Percentiles rank a stretch among this genome's conserved stretches.
Conservation (phyloP, 2,113 vertebrate species). For the Capra hircus region DNA sequence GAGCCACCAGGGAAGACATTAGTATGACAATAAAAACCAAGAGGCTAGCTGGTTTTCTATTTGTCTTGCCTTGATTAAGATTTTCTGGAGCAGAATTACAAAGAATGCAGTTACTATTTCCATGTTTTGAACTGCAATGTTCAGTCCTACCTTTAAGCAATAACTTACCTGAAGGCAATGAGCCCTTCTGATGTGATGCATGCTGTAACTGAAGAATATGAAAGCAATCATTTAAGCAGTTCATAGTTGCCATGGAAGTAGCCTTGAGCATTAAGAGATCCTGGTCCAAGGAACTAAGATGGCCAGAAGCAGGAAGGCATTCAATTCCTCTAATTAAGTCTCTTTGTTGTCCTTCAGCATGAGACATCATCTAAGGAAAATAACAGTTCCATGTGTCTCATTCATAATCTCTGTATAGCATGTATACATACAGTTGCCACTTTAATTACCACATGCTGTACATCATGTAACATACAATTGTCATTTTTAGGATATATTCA, state of each 20-base stretch:
- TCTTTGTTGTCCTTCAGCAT: slow-evolving; percentile 95
- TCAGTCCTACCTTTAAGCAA: not conserved
- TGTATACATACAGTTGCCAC: not conserved
- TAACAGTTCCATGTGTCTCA: slow-evolving; percentile 29
- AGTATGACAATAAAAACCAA: slow-evolving; percentile 21
- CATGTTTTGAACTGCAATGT: not conserved
- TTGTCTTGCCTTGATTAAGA: not conserved
- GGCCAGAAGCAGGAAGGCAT: slow-evolving; percentile 90
- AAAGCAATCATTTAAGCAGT: slow-evolving; percentile 97
- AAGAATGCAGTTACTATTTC: not conserved
- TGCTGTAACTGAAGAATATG: slow-evolving; percentile 97
- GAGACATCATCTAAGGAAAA: slow-evolving; percentile 92
- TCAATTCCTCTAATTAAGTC: slow-evolving; percentile 95
- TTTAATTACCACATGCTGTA: not conserved
- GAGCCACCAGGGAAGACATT: not conserved
- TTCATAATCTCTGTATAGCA: not conserved
- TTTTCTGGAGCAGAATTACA: not conserved
- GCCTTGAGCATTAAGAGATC: slow-evolving; percentile 98
- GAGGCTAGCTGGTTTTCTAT: not conserved
- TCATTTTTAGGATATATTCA: not conserved
- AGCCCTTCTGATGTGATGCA: slow-evolving; percentile 88
- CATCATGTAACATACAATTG: not conserved
- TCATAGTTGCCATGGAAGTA: slow-evolving; percentile 98
- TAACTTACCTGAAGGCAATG: slow-evolving; percentile 86
- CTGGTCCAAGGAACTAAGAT: slow-evolving; percentile 94